These are phyloP conservation scores for Pectinophora gossypiella DNA, from an alignment of 1,140 invertebrate species.

Conservation along the genomic window DNA sequence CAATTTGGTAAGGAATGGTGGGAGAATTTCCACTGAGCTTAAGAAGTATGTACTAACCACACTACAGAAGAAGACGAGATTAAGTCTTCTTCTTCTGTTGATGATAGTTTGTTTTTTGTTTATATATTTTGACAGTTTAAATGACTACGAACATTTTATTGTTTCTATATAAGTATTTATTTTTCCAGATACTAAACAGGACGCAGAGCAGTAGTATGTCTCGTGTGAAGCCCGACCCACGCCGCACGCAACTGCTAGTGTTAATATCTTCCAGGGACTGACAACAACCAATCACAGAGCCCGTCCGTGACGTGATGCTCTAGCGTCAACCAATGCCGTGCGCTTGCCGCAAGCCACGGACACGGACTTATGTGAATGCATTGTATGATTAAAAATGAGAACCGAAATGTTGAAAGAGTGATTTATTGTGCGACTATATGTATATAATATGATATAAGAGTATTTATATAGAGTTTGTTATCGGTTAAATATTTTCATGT, in stretches of 20 bases:
- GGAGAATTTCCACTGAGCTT: too few relatives aligned
- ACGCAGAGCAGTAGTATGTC: slow-evolving; percentile 48
- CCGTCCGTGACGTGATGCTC: slow-evolving; percentile 57
- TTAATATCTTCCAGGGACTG: slow-evolving; percentile 48
- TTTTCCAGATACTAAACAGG: slow-evolving; percentile 50
- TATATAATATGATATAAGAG: too few relatives aligned
- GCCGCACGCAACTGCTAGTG: slow-evolving; percentile 52
- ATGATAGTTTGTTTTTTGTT: too few relatives aligned
- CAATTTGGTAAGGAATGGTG: too few relatives aligned
- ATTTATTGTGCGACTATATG: too few relatives aligned
- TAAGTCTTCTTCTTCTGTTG: too few relatives aligned
- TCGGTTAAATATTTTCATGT: too few relatives aligned
- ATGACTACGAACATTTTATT: too few relatives aligned
- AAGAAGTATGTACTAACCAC: too few relatives aligned
- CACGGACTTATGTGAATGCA: neutral
- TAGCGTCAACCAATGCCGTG: slow-evolving; percentile 20
- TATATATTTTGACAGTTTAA: too few relatives aligned
- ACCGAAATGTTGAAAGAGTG: neutral
- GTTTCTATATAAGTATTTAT: neutral
- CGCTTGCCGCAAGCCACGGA: neutral
- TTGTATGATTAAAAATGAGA: neutral
- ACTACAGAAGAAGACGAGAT: too few relatives aligned
- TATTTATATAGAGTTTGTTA: too few relatives aligned
- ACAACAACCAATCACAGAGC: slow-evolving; percentile 31
- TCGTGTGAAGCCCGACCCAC: slow-evolving; percentile 25